Conservation (phyloP, 2,797 vertebrate genomes). For the Alectoris magna region DNA sequence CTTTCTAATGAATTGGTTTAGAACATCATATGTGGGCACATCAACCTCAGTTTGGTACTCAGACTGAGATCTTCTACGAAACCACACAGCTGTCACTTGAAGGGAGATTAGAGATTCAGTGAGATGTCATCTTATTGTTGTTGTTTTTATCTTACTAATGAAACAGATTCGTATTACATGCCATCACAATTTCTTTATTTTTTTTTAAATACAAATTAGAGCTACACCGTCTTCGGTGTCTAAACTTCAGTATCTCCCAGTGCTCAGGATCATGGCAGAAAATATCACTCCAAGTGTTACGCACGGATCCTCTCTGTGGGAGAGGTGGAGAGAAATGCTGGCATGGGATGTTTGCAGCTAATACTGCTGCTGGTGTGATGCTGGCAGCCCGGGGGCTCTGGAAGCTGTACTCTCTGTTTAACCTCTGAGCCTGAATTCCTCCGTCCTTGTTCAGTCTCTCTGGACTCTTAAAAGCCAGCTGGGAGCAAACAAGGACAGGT, state of each 20-base stretch:
- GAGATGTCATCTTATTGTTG: background rate
- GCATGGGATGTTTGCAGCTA: background rate
- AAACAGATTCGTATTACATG: background rate
- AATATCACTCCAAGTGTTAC: background rate
- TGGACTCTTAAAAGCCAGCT: constrained; percentile 28
- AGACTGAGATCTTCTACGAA: background rate
- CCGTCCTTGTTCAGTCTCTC: constrained; percentile 41
- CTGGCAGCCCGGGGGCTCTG: background rate
- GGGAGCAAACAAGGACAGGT: constrained; percentile 15
- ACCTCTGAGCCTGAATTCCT: background rate
- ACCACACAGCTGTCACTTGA: background rate
- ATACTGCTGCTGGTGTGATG: background rate
- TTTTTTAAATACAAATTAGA: background rate
- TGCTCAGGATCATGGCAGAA: background rate
- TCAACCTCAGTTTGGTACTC: background rate
- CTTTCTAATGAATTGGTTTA: background rate
- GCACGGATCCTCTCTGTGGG: background rate
- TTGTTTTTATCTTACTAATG: background rate
- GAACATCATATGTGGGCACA: background rate
- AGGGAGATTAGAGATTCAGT: background rate
- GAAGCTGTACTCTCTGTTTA: background rate
- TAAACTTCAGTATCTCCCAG: background rate
- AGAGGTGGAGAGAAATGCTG: background rate
- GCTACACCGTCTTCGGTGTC: background rate
- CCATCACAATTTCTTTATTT: background rate